A percentile compares a stretch with the other conserved stretches of the same genome.
phyloP scores from a whole-genome alignment of 2,888 invertebrate genomes.

The Chrysolina oricalcia region DNA sequence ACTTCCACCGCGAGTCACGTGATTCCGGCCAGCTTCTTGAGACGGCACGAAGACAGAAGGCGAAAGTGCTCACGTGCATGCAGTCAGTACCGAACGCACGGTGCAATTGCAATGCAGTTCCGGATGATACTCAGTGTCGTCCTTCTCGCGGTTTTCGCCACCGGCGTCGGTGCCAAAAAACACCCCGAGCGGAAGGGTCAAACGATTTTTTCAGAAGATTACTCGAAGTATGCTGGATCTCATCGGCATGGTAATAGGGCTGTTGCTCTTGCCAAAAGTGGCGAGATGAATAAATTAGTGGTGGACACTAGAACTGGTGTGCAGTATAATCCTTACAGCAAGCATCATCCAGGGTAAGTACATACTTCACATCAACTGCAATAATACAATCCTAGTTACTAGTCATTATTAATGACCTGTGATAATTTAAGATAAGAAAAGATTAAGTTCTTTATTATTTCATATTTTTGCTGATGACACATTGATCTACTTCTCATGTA shows the following conservation, averaged over 20 bases:
- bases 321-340: slow-evolving; percentile 62
- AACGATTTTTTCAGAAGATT: not conserved
- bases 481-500: too few species aligned
- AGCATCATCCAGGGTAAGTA: slow-evolving; percentile 64
- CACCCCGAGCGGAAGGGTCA: slow-evolving; percentile 32
- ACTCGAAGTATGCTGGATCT: not conserved
- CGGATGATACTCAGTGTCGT: slow-evolving; percentile 30
- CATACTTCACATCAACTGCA: not conserved
- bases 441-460: too few species aligned
- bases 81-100: slow-evolving; percentile 42
- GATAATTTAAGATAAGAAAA: too few species aligned
- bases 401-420: too few species aligned
- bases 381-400: not conserved
- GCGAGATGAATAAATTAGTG: slow-evolving; percentile 44
- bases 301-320: slow-evolving; percentile 59
- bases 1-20: slow-evolving; percentile 41
- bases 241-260: slow-evolving; percentile 5
- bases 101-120: slow-evolving; percentile 42
- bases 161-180: slow-evolving; percentile 2
- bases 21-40: slow-evolving; percentile 43
- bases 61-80: slow-evolving; percentile 54
- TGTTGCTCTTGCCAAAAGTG: slow-evolving; percentile 3
- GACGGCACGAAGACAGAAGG: slow-evolving; percentile 48
- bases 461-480: too few species aligned
- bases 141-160: slow-evolving; percentile 39